These are phyloP conservation scores for Synergus laeviventris DNA, from an alignment of 2,888 invertebrate species.

Conservation along the genomic window DNA sequence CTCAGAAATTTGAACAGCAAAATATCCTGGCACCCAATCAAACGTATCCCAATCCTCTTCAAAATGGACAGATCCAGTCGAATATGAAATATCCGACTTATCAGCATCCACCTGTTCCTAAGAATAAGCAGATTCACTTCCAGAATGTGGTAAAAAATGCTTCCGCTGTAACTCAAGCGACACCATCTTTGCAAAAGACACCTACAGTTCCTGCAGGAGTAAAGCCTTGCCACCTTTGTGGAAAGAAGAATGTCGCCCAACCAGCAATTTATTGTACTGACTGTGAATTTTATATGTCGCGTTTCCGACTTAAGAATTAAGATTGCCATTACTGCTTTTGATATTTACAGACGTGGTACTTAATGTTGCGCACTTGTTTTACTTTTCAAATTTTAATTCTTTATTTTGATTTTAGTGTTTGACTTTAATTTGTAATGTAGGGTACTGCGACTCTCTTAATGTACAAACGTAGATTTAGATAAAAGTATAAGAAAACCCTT, in stretches of 20 bases:
- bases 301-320: constrained; percentile 83
- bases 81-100: constrained; percentile 79
- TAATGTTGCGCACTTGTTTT: constrained; percentile 43
- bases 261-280: constrained; percentile 91
- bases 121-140: constrained; percentile 82
- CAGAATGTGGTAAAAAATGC: constrained; percentile 86
- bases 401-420: constrained; percentile 27
- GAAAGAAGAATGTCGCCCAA: constrained; percentile 88
- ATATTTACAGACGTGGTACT: constrained; percentile 40
- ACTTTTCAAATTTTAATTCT: constrained; percentile 34
- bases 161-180: constrained; percentile 80
- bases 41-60: constrained; percentile 69
- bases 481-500: constrained; percentile 32
- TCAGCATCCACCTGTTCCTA: constrained; percentile 81
- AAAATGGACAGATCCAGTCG: constrained; percentile 69
- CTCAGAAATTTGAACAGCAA: constrained; percentile 75
- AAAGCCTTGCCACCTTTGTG: constrained; percentile 89
- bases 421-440: constrained; percentile 25
- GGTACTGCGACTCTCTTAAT: neutral
- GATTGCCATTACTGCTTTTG: constrained; percentile 38
- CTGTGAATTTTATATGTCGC: constrained; percentile 94
- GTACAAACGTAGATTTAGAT: constrained; percentile 16
- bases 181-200: constrained; percentile 87
- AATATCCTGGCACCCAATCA: constrained; percentile 68
- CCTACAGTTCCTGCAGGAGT: constrained; percentile 56